Conservation (phyloP, 1,140 invertebrate genomes). For the Linepithema humile region DNA sequence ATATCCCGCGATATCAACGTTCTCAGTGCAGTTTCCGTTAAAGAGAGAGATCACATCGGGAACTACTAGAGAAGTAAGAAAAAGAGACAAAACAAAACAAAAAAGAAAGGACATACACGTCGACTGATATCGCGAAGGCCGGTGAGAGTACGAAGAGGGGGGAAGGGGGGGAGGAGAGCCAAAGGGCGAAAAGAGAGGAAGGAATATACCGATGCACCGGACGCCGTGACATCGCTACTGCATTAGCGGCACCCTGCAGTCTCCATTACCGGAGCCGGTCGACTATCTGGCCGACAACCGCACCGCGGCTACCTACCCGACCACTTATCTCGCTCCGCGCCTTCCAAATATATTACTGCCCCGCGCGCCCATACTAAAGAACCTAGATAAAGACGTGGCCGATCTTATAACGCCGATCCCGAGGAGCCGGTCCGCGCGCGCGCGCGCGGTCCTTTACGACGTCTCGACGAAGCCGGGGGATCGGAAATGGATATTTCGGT, state of each 20-base stretch:
- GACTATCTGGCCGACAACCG: constrained; percentile 71
- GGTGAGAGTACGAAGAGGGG: constrained; percentile 44
- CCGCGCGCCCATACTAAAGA: constrained; percentile 68
- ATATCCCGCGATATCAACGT: constrained; percentile 57
- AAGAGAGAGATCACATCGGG: constrained; percentile 26
- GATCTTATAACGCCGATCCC: constrained; percentile 77
- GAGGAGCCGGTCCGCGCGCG: constrained; percentile 38
- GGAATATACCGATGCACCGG: constrained; percentile 74
- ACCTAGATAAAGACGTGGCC: constrained; percentile 81
- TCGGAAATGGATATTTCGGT: constrained; percentile 42
- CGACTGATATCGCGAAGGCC: constrained; percentile 62
- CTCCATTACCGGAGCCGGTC: constrained; percentile 79
- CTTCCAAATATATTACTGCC: constrained; percentile 78
- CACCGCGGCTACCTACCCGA: constrained; percentile 74
- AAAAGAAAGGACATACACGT: constrained; percentile 18
- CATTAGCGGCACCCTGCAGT: constrained; percentile 82
- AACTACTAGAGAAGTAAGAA: background rate
- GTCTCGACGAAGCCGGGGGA: background rate
- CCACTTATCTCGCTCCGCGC: constrained; percentile 72
- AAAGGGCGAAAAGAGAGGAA: constrained; percentile 62
- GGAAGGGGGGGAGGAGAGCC: constrained; percentile 41
- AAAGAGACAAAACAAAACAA: background rate
- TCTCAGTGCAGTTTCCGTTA: constrained; percentile 63
- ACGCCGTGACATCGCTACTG: constrained; percentile 82
- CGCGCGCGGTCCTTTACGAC: constrained; percentile 41